phyloP scores from a whole-genome alignment of 92 coral and sea anemone genomes.

The Umimayanthus kanabou region DNA sequence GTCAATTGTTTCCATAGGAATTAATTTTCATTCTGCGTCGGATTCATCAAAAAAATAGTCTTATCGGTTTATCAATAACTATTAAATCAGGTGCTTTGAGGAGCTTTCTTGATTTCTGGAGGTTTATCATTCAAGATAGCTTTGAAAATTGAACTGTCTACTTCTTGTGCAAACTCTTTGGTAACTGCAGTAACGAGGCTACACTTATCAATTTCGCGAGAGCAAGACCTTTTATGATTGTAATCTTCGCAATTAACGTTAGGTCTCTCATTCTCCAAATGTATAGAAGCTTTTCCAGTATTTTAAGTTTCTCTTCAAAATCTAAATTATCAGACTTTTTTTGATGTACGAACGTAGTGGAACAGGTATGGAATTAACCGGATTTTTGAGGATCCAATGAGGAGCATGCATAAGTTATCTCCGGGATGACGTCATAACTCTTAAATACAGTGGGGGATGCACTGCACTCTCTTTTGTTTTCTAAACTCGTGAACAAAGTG shows the following conservation, averaged over 20 bases:
- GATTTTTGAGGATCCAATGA: too few species aligned
- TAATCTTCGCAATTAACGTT: too few species aligned
- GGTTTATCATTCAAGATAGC: background rate
- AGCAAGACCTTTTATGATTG: background rate
- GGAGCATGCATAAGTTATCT: too few species aligned
- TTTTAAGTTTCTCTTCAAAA: background rate
- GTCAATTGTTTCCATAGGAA: background rate
- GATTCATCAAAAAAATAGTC: background rate
- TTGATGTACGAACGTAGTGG: background rate
- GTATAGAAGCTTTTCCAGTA: too few species aligned
- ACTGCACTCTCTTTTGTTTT: too few species aligned
- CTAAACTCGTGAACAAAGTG: too few species aligned
- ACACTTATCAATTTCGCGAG: background rate
- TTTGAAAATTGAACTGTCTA: background rate
- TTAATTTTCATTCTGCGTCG: background rate
- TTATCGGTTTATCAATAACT: background rate
- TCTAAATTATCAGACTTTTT: background rate
- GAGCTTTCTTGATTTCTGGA: background rate
- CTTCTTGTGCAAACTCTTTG: background rate
- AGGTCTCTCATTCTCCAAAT: too few species aligned
- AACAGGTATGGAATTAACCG: too few species aligned
- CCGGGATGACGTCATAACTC: too few species aligned
- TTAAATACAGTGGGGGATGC: too few species aligned
- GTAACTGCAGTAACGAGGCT: background rate
- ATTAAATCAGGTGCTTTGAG: background rate